phyloP scores from a whole-genome alignment of 2,797 vertebrate genomes.

The Anisognathus igniventris region DNA sequence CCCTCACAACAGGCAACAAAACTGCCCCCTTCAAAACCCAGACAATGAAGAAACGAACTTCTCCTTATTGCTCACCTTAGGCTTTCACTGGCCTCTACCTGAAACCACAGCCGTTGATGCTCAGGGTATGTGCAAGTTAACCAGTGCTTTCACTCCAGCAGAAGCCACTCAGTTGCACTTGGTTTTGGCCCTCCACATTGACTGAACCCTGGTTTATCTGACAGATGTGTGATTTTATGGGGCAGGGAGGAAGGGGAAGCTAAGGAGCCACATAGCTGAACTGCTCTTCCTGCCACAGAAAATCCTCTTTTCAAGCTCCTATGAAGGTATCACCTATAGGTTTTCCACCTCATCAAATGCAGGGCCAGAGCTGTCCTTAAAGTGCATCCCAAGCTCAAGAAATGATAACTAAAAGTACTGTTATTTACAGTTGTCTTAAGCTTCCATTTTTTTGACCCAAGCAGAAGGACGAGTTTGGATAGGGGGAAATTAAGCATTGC shows the following conservation, averaged over 20 bases:
- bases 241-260: background rate
- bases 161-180: background rate
- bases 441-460: background rate
- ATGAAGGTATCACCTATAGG: background rate
- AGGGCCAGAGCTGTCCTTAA: background rate
- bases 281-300: background rate
- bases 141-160: background rate
- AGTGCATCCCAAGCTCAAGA: background rate
- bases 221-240: background rate
- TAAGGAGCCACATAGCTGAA: background rate
- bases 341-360: background rate
- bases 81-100: background rate
- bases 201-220: background rate
- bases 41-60: background rate
- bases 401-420: background rate
- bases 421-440: background rate
- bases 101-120: background rate
- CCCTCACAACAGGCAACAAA: background rate
- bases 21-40: background rate
- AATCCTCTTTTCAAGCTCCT: background rate
- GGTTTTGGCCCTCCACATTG: background rate
- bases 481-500: background rate
- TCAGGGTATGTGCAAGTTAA: background rate
- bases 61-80: background rate
- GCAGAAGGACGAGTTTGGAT: background rate